phyloP scores from a whole-genome alignment of 2,888 invertebrate species.

The Meteorus cinctellus region DNA sequence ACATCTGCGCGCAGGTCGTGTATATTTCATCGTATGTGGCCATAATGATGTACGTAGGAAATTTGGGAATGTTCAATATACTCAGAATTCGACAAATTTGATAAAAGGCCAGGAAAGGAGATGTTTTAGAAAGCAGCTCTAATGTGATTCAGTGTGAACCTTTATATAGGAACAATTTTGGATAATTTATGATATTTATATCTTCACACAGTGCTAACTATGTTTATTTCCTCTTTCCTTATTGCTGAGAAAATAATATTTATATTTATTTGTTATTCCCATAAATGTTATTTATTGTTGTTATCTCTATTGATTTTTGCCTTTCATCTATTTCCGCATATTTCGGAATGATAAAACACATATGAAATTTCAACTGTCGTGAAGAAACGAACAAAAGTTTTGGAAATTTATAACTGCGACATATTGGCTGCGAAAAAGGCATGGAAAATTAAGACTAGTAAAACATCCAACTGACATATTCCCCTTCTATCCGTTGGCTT shows the following conservation, averaged over 20 bases:
- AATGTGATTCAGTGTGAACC: no score
- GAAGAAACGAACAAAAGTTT: conserved; percentile 63
- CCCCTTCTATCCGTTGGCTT: conserved; percentile 47
- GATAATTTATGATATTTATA: neutral
- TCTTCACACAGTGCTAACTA: no score
- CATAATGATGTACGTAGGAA: no score
- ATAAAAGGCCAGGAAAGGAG: no score
- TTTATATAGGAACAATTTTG: no score
- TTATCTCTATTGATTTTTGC: neutral
- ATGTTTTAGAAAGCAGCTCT: no score
- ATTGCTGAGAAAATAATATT: no score
- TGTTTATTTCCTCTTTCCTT: no score
- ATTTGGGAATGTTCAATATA: no score
- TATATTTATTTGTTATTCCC: neutral
- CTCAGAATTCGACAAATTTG: no score
- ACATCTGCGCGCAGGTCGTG: no score
- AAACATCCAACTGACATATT: conserved; percentile 68
- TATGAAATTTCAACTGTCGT: neutral
- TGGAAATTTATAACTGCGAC: conserved; percentile 69
- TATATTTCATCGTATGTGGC: no score
- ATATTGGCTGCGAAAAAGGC: conserved; percentile 70
- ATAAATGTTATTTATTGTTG: conserved; percentile 2
- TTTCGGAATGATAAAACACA: conserved; percentile 10
- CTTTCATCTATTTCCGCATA: neutral
- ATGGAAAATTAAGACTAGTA: conserved; percentile 72